phyloP scores from a whole-genome alignment of 2,113 vertebrate species.

The Rhynchomys soricoides region DNA sequence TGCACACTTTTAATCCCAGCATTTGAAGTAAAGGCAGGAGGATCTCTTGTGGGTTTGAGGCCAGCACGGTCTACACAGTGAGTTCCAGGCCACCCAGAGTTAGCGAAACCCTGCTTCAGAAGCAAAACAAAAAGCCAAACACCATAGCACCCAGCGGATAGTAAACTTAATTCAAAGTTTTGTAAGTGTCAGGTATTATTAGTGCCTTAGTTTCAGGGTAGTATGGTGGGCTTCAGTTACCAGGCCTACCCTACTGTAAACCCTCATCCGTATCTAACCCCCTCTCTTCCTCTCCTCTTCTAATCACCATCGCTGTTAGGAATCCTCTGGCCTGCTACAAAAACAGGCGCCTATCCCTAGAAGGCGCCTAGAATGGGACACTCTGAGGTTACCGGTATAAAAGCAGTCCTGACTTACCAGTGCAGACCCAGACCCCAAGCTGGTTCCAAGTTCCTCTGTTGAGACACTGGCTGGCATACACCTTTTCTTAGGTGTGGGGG shows the following conservation, averaged over 20 bases:
- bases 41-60: neutral
- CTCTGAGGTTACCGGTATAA: neutral
- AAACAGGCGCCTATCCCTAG: neutral
- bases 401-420: neutral
- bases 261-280: neutral
- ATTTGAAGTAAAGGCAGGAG: neutral
- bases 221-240: neutral
- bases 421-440: neutral
- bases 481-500: conserved; percentile 27
- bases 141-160: neutral
- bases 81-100: neutral
- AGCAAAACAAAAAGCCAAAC: neutral
- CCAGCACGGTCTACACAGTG: neutral
- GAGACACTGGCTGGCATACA: neutral
- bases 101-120: neutral
- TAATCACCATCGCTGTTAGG: neutral
- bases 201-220: neutral
- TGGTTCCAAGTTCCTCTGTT: neutral
- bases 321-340: neutral
- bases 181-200: neutral
- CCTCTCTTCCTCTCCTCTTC: conserved; percentile 4
- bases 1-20: neutral
- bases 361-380: neutral
- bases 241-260: neutral
- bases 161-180: neutral